A percentile compares a stretch with the other conserved stretches of the same genome.
Evolutionary conservation across 2,888 invertebrate genomes (phyloP).

Genomic region (Acanthoscelides obtectus): DNA sequence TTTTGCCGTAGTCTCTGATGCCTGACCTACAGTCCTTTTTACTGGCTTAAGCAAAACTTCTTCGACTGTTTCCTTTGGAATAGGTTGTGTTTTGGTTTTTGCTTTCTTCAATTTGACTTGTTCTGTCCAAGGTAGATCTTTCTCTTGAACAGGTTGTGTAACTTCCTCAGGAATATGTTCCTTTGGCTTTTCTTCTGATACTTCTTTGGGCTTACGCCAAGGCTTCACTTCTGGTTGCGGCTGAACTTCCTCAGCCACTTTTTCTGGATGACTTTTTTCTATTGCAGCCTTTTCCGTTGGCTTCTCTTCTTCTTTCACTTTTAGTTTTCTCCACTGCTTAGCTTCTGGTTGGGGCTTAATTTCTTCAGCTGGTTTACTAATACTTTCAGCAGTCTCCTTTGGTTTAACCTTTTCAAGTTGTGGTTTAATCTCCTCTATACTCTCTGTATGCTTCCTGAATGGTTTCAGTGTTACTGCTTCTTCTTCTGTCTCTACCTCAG

Average conservation of each 20-base stretch:
- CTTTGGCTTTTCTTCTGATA: constrained; percentile 14
- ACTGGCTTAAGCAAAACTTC: constrained; percentile 38
- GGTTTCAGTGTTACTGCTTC: constrained; percentile 24
- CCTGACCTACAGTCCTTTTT: constrained; percentile 17
- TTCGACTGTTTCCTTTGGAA: constrained; percentile 36
- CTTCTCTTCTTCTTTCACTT: constrained; percentile 26
- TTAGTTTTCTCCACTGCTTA: constrained; percentile 22
- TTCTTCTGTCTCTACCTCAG: constrained; percentile 31
- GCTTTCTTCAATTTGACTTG: constrained; percentile 12
- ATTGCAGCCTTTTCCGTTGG: constrained; percentile 39
- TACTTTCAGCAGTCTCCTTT: neutral
- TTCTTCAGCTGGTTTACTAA: neutral
- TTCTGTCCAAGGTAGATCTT: constrained; percentile 14
- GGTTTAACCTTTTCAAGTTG: constrained; percentile 2
- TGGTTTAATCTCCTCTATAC: constrained; percentile 28
- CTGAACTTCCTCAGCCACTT: constrained; percentile 8
- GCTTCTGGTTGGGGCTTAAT: constrained; percentile 19
- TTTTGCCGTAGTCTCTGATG: neutral
- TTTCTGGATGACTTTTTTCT: constrained; percentile 26
- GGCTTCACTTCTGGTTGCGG: constrained; percentile 8
- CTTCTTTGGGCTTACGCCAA: constrained; percentile 7
- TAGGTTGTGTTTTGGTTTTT: constrained; percentile 14
- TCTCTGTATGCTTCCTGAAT: constrained; percentile 2
- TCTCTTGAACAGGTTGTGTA: constrained; percentile 31
- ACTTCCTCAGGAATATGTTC: constrained; percentile 8